A percentile compares a stretch with the other conserved stretches of the same genome.
Evolutionary conservation across 2,113 vertebrate genomes (phyloP).

Genomic region (Catharus bicknelli): DNA sequence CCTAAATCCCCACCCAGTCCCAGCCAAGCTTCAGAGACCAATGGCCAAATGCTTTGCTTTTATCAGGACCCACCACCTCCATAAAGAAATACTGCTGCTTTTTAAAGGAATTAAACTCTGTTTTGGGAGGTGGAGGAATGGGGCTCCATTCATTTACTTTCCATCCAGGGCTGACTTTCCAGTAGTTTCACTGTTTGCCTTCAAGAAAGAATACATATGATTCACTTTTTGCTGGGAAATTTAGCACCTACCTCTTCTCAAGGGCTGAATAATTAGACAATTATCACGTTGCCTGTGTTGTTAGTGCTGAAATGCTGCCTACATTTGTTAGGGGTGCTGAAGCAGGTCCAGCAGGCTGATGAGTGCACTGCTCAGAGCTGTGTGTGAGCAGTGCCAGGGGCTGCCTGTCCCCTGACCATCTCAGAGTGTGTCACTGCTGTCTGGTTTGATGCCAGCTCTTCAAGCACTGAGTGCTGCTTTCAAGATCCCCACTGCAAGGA

Average conservation of each 20-base stretch:
- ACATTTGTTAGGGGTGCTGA: background rate
- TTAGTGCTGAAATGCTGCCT: background rate
- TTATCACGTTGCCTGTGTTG: background rate
- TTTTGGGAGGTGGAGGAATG: background rate
- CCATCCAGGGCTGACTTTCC: background rate
- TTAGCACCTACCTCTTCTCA: background rate
- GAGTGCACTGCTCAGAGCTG: background rate
- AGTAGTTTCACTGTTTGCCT: background rate
- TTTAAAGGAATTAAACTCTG: background rate
- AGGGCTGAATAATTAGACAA: background rate
- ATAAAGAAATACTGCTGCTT: background rate
- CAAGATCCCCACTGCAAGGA: constrained; percentile 26
- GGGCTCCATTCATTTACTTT: background rate
- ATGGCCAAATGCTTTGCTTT: background rate
- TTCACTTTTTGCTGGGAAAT: background rate
- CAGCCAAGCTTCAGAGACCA: background rate
- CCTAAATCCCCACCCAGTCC: background rate
- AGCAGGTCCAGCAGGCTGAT: background rate
- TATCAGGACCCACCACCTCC: background rate
- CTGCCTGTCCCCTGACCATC: constrained; percentile 24
- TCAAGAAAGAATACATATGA: background rate
- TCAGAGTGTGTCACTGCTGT: constrained; percentile 18
- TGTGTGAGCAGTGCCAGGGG: background rate
- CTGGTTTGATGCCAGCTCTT: constrained; percentile 50
- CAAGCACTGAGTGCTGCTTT: background rate